A percentile compares a stretch with the other conserved stretches of the same genome.
Evolutionary conservation across 2,888 invertebrate genomes (phyloP).

Genomic region (Mythimna vitellina): DNA sequence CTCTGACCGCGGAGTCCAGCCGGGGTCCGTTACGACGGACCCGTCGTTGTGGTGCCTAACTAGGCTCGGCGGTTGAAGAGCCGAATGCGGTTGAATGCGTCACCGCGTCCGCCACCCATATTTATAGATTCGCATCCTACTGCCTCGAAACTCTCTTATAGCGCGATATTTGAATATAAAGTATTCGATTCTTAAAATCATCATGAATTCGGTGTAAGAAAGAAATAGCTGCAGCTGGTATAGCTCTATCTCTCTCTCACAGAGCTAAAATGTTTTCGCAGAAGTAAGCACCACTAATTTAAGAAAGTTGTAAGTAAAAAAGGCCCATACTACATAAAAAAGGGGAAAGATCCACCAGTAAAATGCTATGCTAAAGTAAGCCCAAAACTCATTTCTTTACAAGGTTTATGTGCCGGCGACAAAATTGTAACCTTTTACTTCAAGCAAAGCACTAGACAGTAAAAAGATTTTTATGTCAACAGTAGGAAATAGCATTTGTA

Average conservation of each 20-base stretch:
- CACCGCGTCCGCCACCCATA: too few species aligned
- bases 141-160: too few species aligned
- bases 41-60: too few species aligned
- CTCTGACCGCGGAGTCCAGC: too few species aligned
- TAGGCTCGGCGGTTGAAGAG: too few species aligned
- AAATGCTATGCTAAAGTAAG: conserved; percentile 12
- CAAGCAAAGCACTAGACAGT: conserved; percentile 24
- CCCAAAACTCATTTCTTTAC: conserved; percentile 26
- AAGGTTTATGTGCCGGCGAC: conserved; percentile 40
- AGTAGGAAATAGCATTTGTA: conserved; percentile 18
- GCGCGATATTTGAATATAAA: too few species aligned
- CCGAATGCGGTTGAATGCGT: too few species aligned
- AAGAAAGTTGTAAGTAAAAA: conserved; percentile 13
- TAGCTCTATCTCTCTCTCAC: neutral
- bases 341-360: conserved; percentile 32
- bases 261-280: neutral
- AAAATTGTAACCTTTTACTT: conserved; percentile 51
- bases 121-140: too few species aligned
- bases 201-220: too few species aligned
- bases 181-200: too few species aligned
- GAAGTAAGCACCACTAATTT: conserved; percentile 19
- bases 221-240: too few species aligned
- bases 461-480: conserved; percentile 47
- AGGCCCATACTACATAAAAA: neutral
- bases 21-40: too few species aligned